Evolutionary conservation across 2,888 invertebrate species (phyloP), one percentile per base, ranked within the genome.

Genomic region (Lottia gigantea): DNA sequence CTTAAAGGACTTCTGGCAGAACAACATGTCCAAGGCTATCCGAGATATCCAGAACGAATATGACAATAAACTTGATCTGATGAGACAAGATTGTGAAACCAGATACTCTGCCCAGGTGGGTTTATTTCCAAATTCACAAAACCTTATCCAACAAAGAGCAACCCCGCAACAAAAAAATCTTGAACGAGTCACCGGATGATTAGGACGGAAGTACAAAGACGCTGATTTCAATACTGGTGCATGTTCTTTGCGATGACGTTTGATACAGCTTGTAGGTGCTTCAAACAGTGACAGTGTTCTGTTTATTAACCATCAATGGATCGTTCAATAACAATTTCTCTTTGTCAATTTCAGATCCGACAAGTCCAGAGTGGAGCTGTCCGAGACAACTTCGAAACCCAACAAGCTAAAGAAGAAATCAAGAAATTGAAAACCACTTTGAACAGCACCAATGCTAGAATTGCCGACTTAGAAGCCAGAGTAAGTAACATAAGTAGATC

Each of bases 1-100:
- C 76, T 88, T 90, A 82, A 83, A 89, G 46, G 88, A 89, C 71
- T 90, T 87, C 85, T 90, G 90, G 89, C 89, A 90, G 82, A 88
- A 88, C 73, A 90, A 91, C 78, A 82, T 91, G 72, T 83, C 87
- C 7, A 81, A 86, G 69, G 88, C 88, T 46, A 86, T 90, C 65
- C 82, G 87, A 26, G 90, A 90, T 71, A 88, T 90, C 72, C 87
- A 90, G 74, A 77, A 79, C 46, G 89, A 90, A 74, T 90, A 90
- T 80, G 89, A 90, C 68, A 82, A 84, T 76, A 85, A 88, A 70
- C 76, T 89, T 71, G 85, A 83, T 65, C 75, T 80, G 70, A 87
- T 89, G 76, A 81, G 84, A 47, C 82, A 78, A 46, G 89, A 90
- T 73, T 81, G 88, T 75, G 89, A 90, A 72, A 84, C 82, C 71